These are phyloP conservation scores for Sardina pilchardus DNA, from an alignment of 2,113 vertebrate genomes.

Conservation along the genomic window DNA sequence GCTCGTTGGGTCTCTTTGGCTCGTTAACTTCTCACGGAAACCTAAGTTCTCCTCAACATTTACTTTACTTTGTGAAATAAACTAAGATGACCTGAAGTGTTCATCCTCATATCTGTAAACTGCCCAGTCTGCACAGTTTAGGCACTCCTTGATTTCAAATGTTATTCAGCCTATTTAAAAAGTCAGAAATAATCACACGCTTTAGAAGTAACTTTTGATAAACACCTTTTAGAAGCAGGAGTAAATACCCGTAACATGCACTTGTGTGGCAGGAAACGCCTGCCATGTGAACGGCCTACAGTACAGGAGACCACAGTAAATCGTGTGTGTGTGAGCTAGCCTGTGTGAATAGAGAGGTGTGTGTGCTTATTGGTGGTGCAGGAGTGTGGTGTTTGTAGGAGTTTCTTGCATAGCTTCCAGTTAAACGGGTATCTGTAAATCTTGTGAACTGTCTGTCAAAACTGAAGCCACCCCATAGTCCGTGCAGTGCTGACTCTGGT, in stretches of 20 bases:
- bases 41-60: slow-evolving; percentile 12
- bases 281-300: neutral
- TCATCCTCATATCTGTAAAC: neutral
- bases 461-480: neutral
- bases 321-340: neutral
- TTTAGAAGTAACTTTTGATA: too few species aligned
- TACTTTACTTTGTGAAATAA: slow-evolving; percentile 4
- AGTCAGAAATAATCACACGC: neutral
- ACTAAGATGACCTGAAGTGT: neutral
- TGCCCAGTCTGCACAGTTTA: neutral
- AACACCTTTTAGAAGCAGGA: neutral
- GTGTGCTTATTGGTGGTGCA: neutral
- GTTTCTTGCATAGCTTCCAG: neutral
- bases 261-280: neutral
- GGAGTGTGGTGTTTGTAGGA: too few species aligned
- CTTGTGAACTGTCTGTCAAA: neutral
- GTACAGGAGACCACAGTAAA: neutral
- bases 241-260: neutral
- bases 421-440: neutral
- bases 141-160: slow-evolving; percentile 8
- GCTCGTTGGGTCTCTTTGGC: neutral
- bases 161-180: neutral
- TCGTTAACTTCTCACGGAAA: slow-evolving; percentile 1
- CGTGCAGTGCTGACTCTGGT: neutral
- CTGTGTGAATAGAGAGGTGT: neutral